Percentiles rank a stretch among this genome's conserved stretches.
Conservation (phyloP, 2,888 invertebrate genomes). For the Harpalus rubripes region DNA sequence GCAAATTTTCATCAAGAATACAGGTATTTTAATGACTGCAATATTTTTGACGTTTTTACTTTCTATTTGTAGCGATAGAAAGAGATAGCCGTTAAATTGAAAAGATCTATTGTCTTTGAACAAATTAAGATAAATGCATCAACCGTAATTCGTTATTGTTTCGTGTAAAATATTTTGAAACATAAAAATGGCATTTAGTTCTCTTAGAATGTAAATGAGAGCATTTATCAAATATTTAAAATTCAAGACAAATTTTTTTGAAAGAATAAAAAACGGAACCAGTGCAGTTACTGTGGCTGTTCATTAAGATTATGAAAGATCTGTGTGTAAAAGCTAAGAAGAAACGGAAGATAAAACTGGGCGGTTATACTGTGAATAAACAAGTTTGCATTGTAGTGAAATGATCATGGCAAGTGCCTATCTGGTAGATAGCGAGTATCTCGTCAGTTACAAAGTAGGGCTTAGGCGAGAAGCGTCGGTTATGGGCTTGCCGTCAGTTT, state of each 20-base stretch:
- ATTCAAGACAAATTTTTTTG: neutral
- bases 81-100: no score
- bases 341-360: neutral
- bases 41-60: no score
- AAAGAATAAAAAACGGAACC: neutral
- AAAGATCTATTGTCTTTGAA: no score
- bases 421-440: slow-evolving; percentile 42
- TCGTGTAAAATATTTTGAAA: no score
- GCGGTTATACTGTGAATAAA: slow-evolving; percentile 39
- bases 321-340: neutral
- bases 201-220: neutral
- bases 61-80: no score
- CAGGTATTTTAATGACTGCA: no score
- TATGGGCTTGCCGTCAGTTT: slow-evolving; percentile 62
- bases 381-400: slow-evolving; percentile 51
- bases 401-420: slow-evolving; percentile 50
- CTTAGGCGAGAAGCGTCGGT: slow-evolving; percentile 47
- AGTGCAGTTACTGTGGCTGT: neutral
- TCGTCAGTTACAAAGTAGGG: slow-evolving; percentile 21
- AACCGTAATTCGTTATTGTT: no score
- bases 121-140: no score
- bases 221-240: neutral
- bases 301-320: neutral
- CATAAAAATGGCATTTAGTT: no score
- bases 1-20: no score